phyloP scores from a whole-genome alignment of 2,797 vertebrate species.

The Acrossocheilus fasciatus region DNA sequence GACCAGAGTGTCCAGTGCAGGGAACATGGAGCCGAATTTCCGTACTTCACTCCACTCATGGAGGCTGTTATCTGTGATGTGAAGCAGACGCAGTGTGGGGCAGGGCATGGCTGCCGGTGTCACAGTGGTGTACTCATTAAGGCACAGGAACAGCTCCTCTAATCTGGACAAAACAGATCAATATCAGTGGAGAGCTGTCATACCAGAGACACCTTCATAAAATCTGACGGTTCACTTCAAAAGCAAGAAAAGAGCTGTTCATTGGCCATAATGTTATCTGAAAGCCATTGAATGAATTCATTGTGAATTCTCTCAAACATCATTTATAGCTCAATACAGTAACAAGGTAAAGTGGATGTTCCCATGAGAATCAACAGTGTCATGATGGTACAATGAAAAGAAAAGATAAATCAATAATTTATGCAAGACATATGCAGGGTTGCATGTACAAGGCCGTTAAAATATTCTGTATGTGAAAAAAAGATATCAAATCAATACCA shows the following conservation, averaged over 20 bases:
- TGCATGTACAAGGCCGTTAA: background rate
- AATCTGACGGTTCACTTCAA: background rate
- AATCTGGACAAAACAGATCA: constrained; percentile 77
- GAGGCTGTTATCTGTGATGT: constrained; percentile 97
- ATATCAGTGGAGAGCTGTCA: background rate
- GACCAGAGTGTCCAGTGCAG: constrained; percentile 90
- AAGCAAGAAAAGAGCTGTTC: background rate
- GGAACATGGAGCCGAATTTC: constrained; percentile 95
- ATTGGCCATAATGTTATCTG: background rate
- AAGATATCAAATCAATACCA: background rate
- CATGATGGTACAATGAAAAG: background rate
- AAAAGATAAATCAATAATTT: background rate
- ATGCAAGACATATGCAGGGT: background rate
- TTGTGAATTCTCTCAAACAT: background rate
- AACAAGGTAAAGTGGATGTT: background rate
- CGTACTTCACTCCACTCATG: constrained; percentile 95
- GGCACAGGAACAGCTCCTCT: constrained; percentile 98
- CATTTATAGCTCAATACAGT: background rate
- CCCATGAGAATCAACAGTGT: background rate
- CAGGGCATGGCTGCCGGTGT: constrained; percentile 86
- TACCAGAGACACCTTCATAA: background rate
- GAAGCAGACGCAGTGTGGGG: constrained; percentile 91
- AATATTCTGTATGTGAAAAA: background rate
- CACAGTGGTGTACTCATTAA: constrained; percentile 95
- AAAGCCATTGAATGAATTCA: background rate